Evolutionary conservation across 2,113 vertebrate species (phyloP), one percentile per base, ranked within the genome.

Genomic region (Gopherus evgoodei): DNA sequence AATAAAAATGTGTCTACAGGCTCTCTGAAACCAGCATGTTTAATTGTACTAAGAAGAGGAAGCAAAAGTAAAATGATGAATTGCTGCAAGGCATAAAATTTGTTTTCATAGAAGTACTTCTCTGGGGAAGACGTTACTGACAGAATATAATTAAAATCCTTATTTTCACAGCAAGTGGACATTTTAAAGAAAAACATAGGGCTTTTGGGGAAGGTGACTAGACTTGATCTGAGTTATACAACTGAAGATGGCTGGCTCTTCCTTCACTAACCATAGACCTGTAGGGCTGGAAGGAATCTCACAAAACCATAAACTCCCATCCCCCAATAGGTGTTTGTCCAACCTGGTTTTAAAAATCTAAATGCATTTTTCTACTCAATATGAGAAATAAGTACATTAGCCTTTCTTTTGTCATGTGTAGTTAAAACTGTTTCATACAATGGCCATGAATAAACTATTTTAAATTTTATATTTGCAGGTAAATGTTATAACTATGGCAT

Each of bases 71-170:
- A 76, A 94, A 87, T 38, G 81, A 35, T 91, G 50, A 92, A 97
- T 21, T 84, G 91, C 91, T 95, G 42, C 50, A 91, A 84, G 85
- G 78, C 81, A 92, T 57, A 83, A 93, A 65, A 91, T 89, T 84
- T 94, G 52, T 86, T 98, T 97, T 97, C 44, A 93, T 87, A 93
- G 44, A 92, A 83, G 81, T n/a, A 86, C 76, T 96, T 95, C 84
- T 94, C 78, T 86, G 76, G 31, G 83, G 96, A 96, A 93, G 54
- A 80, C 50, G 27, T 90, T 81, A 49, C 83, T 85, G 35, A 92
- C 89, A 56, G 22, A 91, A 87, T 81, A 89, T 59, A 95, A 96
- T 94, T 86, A 89, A 97, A 97, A 93, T 19, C 47, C 50, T 56
- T 38, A 87, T 89, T 95, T 97, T 94, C 90, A 59, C 29, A 86